Conservation (phyloP, 2,888 invertebrate genomes). For the Agrenia bidenticulata region DNA sequence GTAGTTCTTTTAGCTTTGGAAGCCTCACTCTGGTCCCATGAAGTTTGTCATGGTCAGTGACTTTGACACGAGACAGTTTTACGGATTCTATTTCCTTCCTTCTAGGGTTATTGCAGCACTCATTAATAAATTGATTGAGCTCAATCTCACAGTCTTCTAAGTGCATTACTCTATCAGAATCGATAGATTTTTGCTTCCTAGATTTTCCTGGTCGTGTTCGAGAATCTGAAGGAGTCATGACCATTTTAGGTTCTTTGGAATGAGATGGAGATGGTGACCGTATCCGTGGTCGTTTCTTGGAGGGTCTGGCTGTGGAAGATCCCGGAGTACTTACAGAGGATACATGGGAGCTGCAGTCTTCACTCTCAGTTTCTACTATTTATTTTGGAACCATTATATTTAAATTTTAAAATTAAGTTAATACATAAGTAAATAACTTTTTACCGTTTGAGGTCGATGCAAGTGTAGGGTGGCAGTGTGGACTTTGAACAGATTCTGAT, state of each 20-base stretch:
- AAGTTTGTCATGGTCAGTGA: slow-evolving; percentile 20
- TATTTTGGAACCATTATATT: background rate
- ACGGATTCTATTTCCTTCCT: slow-evolving; percentile 23
- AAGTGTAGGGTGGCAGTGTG: background rate
- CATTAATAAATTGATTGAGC: slow-evolving; percentile 16
- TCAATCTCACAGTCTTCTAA: slow-evolving; percentile 8
- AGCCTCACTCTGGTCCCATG: slow-evolving; percentile 19
- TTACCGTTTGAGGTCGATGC: slow-evolving; percentile 4
- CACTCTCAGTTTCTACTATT: slow-evolving; percentile 7
- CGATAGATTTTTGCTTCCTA: slow-evolving; percentile 2
- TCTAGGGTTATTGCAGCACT: background rate
- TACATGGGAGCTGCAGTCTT: slow-evolving; percentile 9
- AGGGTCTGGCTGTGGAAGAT: background rate
- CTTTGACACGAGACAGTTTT: slow-evolving; percentile 15
- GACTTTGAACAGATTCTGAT: background rate
- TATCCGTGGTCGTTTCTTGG: background rate
- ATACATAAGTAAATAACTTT: too few relatives aligned
- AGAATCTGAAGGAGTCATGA: background rate
- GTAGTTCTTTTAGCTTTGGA: slow-evolving; percentile 28
- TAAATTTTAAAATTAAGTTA: background rate
- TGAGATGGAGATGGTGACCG: background rate
- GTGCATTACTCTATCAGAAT: background rate
- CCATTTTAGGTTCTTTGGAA: background rate
- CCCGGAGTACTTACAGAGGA: slow-evolving; percentile 1
- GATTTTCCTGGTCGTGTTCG: background rate